Percentiles rank a stretch among this genome's conserved stretches.
Evolutionary conservation across 2,888 invertebrate genomes (phyloP).

Genomic region (Rhorus exstirpatorius): DNA sequence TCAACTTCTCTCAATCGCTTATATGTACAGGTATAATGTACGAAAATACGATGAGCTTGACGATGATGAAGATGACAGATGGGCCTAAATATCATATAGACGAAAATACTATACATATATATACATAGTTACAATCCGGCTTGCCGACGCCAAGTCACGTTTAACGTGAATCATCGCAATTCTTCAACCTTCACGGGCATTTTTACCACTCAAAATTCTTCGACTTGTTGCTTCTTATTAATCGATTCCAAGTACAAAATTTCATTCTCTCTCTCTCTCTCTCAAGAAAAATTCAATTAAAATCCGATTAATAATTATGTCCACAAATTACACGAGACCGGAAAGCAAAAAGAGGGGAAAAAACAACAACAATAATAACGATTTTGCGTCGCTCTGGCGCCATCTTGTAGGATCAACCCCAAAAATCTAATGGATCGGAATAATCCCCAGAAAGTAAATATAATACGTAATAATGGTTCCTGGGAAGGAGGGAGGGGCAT

Average conservation of each 20-base stretch:
- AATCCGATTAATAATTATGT: neutral
- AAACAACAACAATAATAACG: neutral
- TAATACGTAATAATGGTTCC: neutral
- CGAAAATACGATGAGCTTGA: slow-evolving; percentile 7
- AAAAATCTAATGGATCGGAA: neutral
- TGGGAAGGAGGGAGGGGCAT: neutral
- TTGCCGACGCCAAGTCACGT: slow-evolving; percentile 60
- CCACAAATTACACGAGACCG: neutral
- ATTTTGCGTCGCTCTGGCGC: slow-evolving; percentile 66
- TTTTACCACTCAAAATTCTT: slow-evolving; percentile 7
- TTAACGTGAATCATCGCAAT: slow-evolving; percentile 62
- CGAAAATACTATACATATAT: slow-evolving; percentile 72
- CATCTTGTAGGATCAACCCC: slow-evolving; percentile 73
- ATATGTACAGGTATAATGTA: too few species aligned
- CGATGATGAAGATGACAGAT: slow-evolving; percentile 51
- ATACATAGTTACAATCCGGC: slow-evolving; percentile 24
- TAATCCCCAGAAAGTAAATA: neutral
- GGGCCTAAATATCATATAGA: slow-evolving; percentile 1
- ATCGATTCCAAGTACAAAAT: slow-evolving; percentile 17
- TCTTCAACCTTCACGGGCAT: slow-evolving; percentile 14
- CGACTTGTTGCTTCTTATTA: slow-evolving; percentile 26
- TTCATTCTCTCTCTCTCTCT: neutral
- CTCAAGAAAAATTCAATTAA: neutral
- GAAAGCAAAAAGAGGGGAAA: neutral
- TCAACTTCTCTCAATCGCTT: too few species aligned